These are phyloP conservation scores for Cheilosia variabilis DNA, from an alignment of 2,888 invertebrate species.

Conservation along the genomic window DNA sequence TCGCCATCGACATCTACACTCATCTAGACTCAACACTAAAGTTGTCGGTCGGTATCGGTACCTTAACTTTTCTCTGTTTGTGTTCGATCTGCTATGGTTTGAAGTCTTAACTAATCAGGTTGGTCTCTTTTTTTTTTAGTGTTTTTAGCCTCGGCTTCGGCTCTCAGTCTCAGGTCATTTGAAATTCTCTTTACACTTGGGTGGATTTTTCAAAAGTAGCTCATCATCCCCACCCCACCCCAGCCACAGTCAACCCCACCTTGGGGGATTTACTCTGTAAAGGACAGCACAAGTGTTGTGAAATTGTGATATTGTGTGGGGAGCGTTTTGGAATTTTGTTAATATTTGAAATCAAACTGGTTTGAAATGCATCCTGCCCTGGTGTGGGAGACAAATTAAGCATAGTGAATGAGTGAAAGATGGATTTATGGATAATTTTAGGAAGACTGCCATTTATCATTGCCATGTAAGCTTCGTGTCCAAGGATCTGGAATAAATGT, in stretches of 20 bases:
- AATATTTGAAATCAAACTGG: slow-evolving; percentile 20
- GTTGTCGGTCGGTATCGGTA: no score
- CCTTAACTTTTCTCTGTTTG: not conserved
- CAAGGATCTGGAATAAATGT: not conserved
- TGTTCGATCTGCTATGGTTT: not conserved
- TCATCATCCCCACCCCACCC: not conserved
- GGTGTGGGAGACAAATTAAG: not conserved
- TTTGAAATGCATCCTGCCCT: not conserved
- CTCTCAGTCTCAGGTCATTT: not conserved
- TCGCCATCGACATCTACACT: no score
- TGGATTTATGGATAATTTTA: not conserved
- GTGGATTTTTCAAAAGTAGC: slow-evolving; percentile 5
- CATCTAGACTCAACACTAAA: no score
- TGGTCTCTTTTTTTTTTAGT: not conserved
- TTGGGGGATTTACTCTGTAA: slow-evolving; percentile 11
- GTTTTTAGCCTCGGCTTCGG: not conserved
- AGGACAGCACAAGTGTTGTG: slow-evolving; percentile 1
- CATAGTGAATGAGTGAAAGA: not conserved
- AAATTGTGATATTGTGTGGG: not conserved
- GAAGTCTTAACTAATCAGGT: not conserved
- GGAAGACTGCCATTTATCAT: slow-evolving; percentile 2
- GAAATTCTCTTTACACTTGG: slow-evolving; percentile 30
- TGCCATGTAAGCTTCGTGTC: not conserved
- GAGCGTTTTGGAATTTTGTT: slow-evolving; percentile 4
- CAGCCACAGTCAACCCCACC: slow-evolving; percentile 15